Percentiles rank a stretch among this genome's conserved stretches.
phyloP scores from a whole-genome alignment of 2,888 invertebrate species.

The Drosophila affinis region DNA sequence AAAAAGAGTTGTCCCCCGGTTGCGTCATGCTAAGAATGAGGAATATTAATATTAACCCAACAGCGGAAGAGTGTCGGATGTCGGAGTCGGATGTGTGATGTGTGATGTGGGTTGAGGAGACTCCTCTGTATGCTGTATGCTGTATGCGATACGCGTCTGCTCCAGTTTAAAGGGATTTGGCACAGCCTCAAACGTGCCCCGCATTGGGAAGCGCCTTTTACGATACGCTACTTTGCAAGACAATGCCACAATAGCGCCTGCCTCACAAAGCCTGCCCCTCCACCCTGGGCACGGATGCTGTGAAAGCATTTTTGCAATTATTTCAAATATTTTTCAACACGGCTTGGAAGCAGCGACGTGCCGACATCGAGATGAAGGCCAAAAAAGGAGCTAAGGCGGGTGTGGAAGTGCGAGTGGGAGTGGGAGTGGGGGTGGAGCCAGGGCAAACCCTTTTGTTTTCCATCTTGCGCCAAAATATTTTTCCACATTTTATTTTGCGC shows the following conservation, averaged over 20 bases:
- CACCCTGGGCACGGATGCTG: conserved; percentile 11
- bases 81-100: too few species aligned
- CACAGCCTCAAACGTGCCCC: conserved; percentile 50
- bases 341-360: conserved; percentile 73
- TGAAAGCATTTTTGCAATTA: conserved; percentile 72
- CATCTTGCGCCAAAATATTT: conserved; percentile 73
- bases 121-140: not conserved
- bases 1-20: too few species aligned
- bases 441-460: conserved; percentile 56
- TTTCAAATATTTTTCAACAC: conserved; percentile 78
- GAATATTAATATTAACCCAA: too few species aligned
- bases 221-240: conserved; percentile 33
- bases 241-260: not conserved
- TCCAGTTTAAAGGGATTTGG: conserved; percentile 37
- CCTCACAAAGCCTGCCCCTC: not conserved
- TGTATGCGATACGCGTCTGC: conserved; percentile 44
- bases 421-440: not conserved
- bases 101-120: not conserved
- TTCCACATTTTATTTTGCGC: conserved; percentile 77
- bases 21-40: too few species aligned
- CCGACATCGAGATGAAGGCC: conserved; percentile 49
- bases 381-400: not conserved
- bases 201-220: conserved; percentile 39
- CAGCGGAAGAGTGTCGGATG: too few species aligned
- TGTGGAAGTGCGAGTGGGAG: too few species aligned